Evolutionary conservation across 2,113 vertebrate species (phyloP).

Genomic region (Heterocephalus glaber): DNA sequence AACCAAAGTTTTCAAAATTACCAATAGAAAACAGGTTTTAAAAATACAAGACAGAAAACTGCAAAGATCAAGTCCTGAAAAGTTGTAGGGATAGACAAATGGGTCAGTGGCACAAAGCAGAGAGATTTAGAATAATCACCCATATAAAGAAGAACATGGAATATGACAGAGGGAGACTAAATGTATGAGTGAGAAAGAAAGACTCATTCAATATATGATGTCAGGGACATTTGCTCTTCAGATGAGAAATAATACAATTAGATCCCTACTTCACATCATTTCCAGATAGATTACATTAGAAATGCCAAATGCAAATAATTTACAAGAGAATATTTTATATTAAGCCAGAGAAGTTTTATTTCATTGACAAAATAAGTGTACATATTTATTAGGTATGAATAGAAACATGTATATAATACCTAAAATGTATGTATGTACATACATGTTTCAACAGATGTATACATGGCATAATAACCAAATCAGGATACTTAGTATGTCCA

Average conservation of each 20-base stretch:
- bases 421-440: background rate
- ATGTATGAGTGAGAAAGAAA: background rate
- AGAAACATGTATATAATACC: background rate
- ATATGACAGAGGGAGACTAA: accelerated
- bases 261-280: background rate
- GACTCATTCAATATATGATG: accelerated
- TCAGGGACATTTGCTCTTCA: background rate
- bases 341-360: background rate
- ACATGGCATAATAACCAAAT: background rate
- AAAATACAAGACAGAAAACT: background rate
- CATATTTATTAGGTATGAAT: background rate
- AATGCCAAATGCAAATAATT: background rate
- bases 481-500: background rate
- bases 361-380: background rate
- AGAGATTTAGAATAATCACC: background rate
- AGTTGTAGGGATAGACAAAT: background rate
- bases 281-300: background rate
- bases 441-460: background rate
- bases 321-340: background rate
- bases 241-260: background rate
- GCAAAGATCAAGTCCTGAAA: background rate
- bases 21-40: background rate
- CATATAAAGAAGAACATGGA: background rate
- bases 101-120: background rate
- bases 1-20: background rate